Evolutionary conservation across 2,113 vertebrate genomes (phyloP).

Genomic region (Tragulus kanchil): DNA sequence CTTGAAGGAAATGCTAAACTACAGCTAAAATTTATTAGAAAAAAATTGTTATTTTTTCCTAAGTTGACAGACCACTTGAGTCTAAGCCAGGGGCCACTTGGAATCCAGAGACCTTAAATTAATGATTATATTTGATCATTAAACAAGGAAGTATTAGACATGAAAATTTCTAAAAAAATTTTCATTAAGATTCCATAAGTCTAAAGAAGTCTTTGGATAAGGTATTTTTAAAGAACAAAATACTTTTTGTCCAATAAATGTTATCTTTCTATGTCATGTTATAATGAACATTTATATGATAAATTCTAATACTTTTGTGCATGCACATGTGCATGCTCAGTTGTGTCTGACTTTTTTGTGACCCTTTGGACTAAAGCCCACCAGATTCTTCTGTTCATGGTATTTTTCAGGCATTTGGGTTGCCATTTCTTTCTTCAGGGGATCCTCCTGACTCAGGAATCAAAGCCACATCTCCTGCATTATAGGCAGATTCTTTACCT

Average conservation of each 20-base stretch:
- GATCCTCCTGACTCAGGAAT: not conserved
- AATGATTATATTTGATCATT: slow-evolving; percentile 4
- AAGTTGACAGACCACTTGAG: not conserved
- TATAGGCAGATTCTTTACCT: not conserved
- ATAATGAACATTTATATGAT: not conserved
- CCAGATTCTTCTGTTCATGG: not conserved
- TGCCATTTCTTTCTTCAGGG: not conserved
- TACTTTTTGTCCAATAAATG: not conserved
- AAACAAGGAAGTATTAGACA: not conserved
- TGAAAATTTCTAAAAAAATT: slow-evolving; percentile 38
- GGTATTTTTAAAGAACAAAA: not conserved
- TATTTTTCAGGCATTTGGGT: not conserved
- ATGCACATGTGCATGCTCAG: not conserved
- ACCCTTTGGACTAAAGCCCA: not conserved
- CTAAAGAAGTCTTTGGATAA: not conserved
- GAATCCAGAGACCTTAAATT: not conserved
- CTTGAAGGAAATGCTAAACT: slow-evolving; percentile 1
- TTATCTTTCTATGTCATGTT: not conserved
- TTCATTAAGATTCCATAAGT: not conserved
- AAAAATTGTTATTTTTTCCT: not conserved
- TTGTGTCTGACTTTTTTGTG: not conserved
- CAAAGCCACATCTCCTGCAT: not conserved
- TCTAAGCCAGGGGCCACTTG: not conserved
- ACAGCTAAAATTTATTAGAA: not conserved
- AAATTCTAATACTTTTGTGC: not conserved